Evolutionary conservation across 2,888 invertebrate genomes (phyloP), one percentile per base, ranked within the genome.

Genomic region (Parnassius smintheus): DNA sequence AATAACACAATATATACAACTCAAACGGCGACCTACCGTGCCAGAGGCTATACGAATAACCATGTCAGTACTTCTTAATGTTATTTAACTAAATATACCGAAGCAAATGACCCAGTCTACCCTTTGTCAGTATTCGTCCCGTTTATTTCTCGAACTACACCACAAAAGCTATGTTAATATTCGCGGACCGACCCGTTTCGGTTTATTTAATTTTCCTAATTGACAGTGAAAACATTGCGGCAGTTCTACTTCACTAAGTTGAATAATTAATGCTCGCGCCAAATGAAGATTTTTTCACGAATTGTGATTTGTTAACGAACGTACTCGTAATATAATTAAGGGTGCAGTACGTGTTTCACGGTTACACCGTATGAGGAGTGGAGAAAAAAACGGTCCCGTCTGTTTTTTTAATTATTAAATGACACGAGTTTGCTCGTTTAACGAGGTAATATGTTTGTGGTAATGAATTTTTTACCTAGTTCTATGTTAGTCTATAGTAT

Each of bases 191-290:
- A 76, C 77, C 78, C 72, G 80, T 74, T 74, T 76, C 72, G 76
- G 78, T 82, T 75, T 86, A 84, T 88, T 88, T 87, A 87, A 88
- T 89, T 87, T 85, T 67, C 72, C 78, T 88, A 87, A 88, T 88
- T 86, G 88, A 86, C 87, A 84, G 72, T 74, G 77, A 74, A 77
- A 80, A 77, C 77, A 76, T 79, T 77, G 74, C 69, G 70, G 66
- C 71, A 63, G 74, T 77, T 74, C 75, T 71, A 70, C 72, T 72
- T 70, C 73, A 75, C 74, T 73, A 65, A 72, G 71, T 75, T 75
- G 79, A 77, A 75, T 82, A 83, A 84, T 82, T 78, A 81, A 80
- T 74, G 75, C 70, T 68, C 66, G 69, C 66, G 69, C 75, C 70
- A 76, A 74, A 76, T 79, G 77, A 77, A 78, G 72, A 80, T 75